Conservation (phyloP, 2,113 vertebrate species). For the Chlorodrepanis virens region DNA sequence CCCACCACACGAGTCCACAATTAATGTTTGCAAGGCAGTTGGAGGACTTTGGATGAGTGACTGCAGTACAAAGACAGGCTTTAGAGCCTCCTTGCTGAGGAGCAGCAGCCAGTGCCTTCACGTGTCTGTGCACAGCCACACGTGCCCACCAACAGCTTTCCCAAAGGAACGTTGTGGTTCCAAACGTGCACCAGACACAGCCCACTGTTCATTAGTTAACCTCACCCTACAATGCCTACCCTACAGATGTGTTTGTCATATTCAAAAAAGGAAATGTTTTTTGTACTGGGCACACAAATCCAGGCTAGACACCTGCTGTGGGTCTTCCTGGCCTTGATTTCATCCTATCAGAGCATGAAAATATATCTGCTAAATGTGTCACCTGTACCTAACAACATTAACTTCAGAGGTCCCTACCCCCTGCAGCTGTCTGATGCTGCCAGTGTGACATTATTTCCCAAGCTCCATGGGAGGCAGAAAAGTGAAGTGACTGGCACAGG, state of each 20-base stretch:
- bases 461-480: background rate
- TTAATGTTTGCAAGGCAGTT: background rate
- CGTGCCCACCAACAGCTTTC: background rate
- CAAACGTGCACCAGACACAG: background rate
- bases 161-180: accelerated
- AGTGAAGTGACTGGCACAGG: background rate
- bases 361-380: background rate
- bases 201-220: background rate
- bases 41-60: constrained; percentile 1
- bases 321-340: background rate
- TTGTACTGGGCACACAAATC: background rate
- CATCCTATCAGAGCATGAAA: background rate
- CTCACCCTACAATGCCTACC: background rate
- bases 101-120: background rate
- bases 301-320: background rate
- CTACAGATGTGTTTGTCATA: background rate
- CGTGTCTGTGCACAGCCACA: accelerated
- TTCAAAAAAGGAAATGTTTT: background rate
- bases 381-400: background rate
- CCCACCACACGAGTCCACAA: background rate
- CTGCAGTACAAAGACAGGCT: accelerated
- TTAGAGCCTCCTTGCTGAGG: accelerated
- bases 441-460: background rate
- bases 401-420: background rate
- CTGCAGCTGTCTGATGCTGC: background rate